phyloP scores from a whole-genome alignment of 2,888 invertebrate genomes.

The Perizoma flavofasciatum region DNA sequence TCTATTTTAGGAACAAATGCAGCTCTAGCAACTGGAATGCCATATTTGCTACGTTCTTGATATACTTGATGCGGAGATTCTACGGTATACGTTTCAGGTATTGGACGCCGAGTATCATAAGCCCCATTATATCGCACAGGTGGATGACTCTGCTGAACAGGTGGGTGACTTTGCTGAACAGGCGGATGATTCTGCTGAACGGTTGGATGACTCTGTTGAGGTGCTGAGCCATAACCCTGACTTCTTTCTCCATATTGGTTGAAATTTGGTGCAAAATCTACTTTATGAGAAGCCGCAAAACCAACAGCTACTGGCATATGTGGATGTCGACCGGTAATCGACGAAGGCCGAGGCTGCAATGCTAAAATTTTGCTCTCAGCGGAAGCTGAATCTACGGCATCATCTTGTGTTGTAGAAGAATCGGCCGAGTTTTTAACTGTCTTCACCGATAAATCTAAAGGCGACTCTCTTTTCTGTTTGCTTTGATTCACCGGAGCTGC shows the following conservation, averaged over 20 bases:
- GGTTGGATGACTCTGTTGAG: conserved; percentile 55
- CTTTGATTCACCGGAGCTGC: conserved; percentile 84
- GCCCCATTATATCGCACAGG: conserved; percentile 65
- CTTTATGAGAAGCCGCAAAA: conserved; percentile 85
- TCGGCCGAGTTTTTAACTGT: conserved; percentile 95
- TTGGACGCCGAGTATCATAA: conserved; percentile 59
- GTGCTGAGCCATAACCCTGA: conserved; percentile 51
- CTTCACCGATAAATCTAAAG: conserved; percentile 94
- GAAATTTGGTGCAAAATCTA: conserved; percentile 92
- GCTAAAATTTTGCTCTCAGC: conserved; percentile 65
- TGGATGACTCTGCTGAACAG: conserved; percentile 54
- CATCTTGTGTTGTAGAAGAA: conserved; percentile 92
- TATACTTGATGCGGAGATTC: conserved; percentile 69
- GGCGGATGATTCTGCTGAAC: conserved; percentile 56
- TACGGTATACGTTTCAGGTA: conserved; percentile 59
- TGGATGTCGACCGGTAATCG: conserved; percentile 56
- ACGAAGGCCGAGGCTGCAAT: conserved; percentile 61
- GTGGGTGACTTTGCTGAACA: conserved; percentile 53
- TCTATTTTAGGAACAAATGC: conserved; percentile 78
- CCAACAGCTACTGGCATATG: conserved; percentile 48
- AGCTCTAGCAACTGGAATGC: conserved; percentile 53
- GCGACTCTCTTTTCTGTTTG: conserved; percentile 88
- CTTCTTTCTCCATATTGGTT: conserved; percentile 75
- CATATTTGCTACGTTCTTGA: conserved; percentile 65
- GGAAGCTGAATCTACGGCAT: conserved; percentile 76